Conservation (phyloP, 2,113 vertebrate genomes). For the Sinocyclocheilus rhinocerous region DNA sequence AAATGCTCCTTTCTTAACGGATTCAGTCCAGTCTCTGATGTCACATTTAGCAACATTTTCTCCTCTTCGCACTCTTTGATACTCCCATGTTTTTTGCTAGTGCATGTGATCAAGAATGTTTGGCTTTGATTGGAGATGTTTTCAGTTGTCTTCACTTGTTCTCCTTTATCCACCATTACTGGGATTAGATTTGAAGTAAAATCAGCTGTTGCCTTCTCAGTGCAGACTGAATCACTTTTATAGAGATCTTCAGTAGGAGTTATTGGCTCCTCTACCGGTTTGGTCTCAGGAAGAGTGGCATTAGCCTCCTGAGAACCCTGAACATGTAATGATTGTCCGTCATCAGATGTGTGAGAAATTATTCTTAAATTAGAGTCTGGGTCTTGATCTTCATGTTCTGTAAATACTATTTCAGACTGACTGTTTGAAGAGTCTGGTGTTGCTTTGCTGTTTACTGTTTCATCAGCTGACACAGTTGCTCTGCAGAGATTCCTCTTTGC, state of each 20-base stretch:
- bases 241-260: not conserved
- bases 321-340: not conserved
- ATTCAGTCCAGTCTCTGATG: not conserved
- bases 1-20: not conserved
- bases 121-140: conserved; percentile 4
- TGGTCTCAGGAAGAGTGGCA: not conserved
- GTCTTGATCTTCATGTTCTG: not conserved
- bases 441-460: not conserved
- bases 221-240: not conserved
- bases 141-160: conserved; percentile 2
- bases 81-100: not conserved
- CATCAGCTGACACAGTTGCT: not conserved
- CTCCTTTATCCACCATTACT: conserved; percentile 19
- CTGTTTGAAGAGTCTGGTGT: not conserved
- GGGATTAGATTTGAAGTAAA: not conserved
- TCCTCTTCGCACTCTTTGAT: not conserved
- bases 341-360: conserved; percentile 1
- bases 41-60: not conserved
- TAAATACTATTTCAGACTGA: not conserved
- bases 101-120: not conserved
- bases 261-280: not conserved
- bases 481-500: conserved; percentile 5
- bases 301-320: not conserved
- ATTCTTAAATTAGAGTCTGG: not conserved
- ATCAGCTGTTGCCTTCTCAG: not conserved